phyloP scores from a whole-genome alignment of 23 tunicate species.

The Oikopleura vanhoeffeni region DNA sequence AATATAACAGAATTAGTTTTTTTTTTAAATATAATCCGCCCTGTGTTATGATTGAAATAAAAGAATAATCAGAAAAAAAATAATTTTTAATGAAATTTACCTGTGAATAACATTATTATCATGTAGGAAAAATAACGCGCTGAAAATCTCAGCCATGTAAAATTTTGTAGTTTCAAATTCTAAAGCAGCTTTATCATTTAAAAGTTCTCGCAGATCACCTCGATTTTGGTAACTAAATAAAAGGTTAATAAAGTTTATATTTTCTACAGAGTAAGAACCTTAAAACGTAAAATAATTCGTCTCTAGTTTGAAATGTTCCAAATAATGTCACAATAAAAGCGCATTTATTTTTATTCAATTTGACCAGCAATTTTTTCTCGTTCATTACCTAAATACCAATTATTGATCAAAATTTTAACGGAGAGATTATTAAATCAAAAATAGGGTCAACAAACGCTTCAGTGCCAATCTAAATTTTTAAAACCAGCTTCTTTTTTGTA shows the following conservation, averaged over 20 bases:
- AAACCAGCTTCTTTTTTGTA: no score
- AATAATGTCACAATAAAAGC: neutral
- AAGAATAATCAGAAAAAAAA: no score
- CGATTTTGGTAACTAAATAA: neutral
- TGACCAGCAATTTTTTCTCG: neutral
- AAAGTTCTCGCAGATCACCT: neutral
- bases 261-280: neutral
- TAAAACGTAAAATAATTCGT: neutral
- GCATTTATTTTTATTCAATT: neutral
- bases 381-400: neutral
- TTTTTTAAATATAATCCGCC: no score
- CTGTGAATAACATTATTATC: conserved; percentile 7
- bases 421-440: no score
- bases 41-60: no score
- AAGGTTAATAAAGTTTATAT: neutral
- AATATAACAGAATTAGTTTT: no score
- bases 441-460: no score
- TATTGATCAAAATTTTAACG: no score
- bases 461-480: no score
- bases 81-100: neutral
- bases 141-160: conserved; percentile 7
- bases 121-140: neutral
- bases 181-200: neutral
- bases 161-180: neutral
- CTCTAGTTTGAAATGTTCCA: neutral